Evolutionary conservation across 2,888 invertebrate species (phyloP), one percentile per base, ranked within the genome.

Genomic region (Xylota segnis): DNA sequence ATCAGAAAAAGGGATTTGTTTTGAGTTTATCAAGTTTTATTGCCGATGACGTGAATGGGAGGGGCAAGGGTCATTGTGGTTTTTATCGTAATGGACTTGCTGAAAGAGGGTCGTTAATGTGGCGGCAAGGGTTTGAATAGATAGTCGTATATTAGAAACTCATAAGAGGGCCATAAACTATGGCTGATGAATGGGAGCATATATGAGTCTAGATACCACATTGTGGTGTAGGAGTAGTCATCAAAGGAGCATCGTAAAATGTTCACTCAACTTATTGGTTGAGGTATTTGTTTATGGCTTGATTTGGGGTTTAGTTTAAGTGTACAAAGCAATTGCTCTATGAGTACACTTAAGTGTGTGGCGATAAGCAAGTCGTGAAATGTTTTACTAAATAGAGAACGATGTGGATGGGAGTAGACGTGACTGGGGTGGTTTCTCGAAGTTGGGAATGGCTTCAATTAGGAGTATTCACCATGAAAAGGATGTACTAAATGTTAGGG

Each of bases 61-160:
- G 32, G 9, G 63, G 63, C 18, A 23, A 45, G 29, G 14, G 61
- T 14, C 14, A 10, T 45, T 12, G 29, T 43, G 16, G 18, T 9
- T 16, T 45, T 27, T 45, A 43, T 45, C 40, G 23, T 43, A 59
- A 43, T 45, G 45, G 29, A 16, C 59, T 59, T 59, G 18, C 23
- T 59, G 29, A 12, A 16, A 32, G 14, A 14, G 16, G 14, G 14
- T 63, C 63, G 45, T 63, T 47, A 61, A 16, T 40, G 9, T 61
- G 9, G 14, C 14, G 45, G 32, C 43, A 47, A 32, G 32, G 29
- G 23, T 23, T 23, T 23, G 29, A 9, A 5, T 16, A 16, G 63
- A 47, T 63, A 47, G 61, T 45, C 32, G 23, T n/a, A 10, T 27
- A 63, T 63, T 47, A 61, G 40, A 61, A 61, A 61, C 40, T 61